Base-by-base conservation (phyloP, 2,888 invertebrate genomes). In the Stramonita haemastoma region DNA sequence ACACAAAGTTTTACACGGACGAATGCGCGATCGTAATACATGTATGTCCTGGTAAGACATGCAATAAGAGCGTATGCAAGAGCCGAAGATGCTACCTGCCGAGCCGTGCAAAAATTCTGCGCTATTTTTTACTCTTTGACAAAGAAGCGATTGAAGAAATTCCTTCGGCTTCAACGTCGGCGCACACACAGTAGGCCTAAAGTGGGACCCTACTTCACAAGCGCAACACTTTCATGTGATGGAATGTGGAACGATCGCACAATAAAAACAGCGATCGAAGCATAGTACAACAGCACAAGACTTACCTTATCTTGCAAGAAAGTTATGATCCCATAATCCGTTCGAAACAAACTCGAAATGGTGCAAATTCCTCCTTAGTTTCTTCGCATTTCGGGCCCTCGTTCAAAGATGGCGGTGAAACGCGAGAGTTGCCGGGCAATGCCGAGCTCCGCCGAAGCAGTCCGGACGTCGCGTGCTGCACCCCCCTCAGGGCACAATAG, bases 321-420 rank as follows among this genome's bases (percentile, higher is more conserved):
- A 90, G 89, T 91, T 90, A 89, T 90, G 87, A 91, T 90, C 81
- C 66, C 90, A 91, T 90, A 90, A 79, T 91, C 91, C 91, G 81
- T 89, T 26, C 91, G 91, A 91, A 91, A 91, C 90, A 84, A 87
- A 86, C 89, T 90, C 90, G 91, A 91, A 91, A 90, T 87, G 86
- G 85, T 84, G 87, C 81, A 89, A 86, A 91, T 89, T 87, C 88
- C 86, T 87, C 60, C 87, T 87, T 81, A 81, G 70, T 87, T 70
- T 85, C 70, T 57, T 57, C 87, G 87, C 87, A 89, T 89, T 89
- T 90, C 90, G 90, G 90, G 90, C 90, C 86, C 87, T 89, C 87
- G 89, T 91, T 91, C 89, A 91, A 91, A 90, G 90, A 91, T 91
- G 91, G 91, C 91, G 91, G 91, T 91, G 90, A 91, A 91, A 90